phyloP scores from a whole-genome alignment of 1,140 invertebrate genomes.

The Zaprionus taronus region DNA sequence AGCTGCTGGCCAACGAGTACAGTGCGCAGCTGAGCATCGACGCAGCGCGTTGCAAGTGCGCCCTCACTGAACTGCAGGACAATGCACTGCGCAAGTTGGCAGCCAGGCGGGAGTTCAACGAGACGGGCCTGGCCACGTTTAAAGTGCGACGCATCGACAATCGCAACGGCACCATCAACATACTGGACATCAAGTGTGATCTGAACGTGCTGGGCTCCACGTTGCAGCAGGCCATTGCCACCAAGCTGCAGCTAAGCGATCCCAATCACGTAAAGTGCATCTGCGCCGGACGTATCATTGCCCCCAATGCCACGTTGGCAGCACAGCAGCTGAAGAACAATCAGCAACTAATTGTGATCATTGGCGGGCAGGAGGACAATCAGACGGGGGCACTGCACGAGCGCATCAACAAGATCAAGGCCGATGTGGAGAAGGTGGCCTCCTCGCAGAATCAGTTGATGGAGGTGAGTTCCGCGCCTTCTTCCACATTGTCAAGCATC shows the following conservation, averaged over 20 bases:
- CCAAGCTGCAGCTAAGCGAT: slow-evolving; percentile 80
- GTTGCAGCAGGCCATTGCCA: slow-evolving; percentile 86
- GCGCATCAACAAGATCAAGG: slow-evolving; percentile 68
- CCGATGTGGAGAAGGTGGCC: slow-evolving; percentile 73
- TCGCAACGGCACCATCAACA: slow-evolving; percentile 63
- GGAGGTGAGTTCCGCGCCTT: slow-evolving; percentile 50
- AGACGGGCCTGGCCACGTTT: slow-evolving; percentile 86
- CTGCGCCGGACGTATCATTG: slow-evolving; percentile 87
- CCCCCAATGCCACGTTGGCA: slow-evolving; percentile 85
- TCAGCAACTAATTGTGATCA: slow-evolving; percentile 87
- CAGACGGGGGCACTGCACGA: slow-evolving; percentile 63
- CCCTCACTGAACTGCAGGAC: slow-evolving; percentile 87
- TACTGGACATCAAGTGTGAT: slow-evolving; percentile 73
- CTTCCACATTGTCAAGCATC: not conserved
- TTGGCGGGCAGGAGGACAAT: slow-evolving; percentile 85
- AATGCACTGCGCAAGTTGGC: slow-evolving; percentile 89
- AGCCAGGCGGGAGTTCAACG: slow-evolving; percentile 87
- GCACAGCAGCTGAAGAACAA: slow-evolving; percentile 88
- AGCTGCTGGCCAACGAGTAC: slow-evolving; percentile 86
- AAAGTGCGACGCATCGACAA: slow-evolving; percentile 75
- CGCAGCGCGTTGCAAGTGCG: slow-evolving; percentile 85
- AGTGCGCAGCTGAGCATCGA: slow-evolving; percentile 84
- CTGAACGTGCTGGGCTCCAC: slow-evolving; percentile 85
- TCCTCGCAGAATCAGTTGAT: slow-evolving; percentile 65
- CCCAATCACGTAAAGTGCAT: slow-evolving; percentile 88